These are phyloP conservation scores for Mormyrus lacerda DNA, from an alignment of 2,113 vertebrate species.

Conservation along the genomic window DNA sequence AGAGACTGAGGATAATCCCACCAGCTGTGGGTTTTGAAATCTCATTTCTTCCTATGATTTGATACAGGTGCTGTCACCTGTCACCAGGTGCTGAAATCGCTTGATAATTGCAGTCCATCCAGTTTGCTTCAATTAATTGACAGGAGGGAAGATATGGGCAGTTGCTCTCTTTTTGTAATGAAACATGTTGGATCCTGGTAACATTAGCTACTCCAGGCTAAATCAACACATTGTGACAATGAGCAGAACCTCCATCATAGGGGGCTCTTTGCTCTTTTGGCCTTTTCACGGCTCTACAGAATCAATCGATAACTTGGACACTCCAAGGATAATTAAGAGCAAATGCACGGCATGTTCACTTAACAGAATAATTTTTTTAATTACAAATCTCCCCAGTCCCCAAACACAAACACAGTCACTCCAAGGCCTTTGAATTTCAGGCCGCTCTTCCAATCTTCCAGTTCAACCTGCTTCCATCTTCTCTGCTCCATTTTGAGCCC, in stretches of 20 bases:
- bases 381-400: neutral
- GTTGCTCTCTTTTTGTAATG: neutral
- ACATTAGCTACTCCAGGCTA: neutral
- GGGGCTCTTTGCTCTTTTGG: neutral
- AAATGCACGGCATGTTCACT: neutral
- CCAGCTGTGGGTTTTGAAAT: neutral
- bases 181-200: neutral
- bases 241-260: neutral
- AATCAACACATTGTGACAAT: neutral
- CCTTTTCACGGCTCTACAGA: neutral
- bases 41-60: neutral
- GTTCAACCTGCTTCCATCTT: neutral
- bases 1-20: neutral
- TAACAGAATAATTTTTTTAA: neutral
- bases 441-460: neutral
- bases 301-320: neutral
- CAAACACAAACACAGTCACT: neutral
- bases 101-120: neutral
- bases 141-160: neutral
- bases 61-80: neutral
- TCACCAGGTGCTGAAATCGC: neutral
- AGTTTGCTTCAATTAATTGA: neutral
- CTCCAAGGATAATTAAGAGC: neutral
- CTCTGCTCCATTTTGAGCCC: neutral
- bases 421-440: neutral